Evolutionary conservation across 2,888 invertebrate genomes (phyloP).

Genomic region (Venustoraphidia nigricollis): DNA sequence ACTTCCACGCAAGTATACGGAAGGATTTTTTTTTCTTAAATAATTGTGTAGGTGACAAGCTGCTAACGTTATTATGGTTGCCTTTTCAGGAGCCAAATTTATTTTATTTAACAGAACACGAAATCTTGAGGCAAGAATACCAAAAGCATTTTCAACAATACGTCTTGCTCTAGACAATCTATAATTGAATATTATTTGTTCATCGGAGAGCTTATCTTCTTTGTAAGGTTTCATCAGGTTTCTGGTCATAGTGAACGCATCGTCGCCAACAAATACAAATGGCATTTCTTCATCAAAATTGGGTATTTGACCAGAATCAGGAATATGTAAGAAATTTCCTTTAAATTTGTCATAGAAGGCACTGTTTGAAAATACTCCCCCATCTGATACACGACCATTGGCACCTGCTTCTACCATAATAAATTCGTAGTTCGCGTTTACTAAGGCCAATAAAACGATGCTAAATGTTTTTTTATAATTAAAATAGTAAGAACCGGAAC

Average conservation of each 20-base stretch:
- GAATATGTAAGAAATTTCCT: too few relatives aligned
- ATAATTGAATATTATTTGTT: conserved; percentile 1
- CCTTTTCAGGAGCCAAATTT: neutral
- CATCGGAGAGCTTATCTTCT: neutral
- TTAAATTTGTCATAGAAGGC: too few relatives aligned
- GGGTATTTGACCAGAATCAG: too few relatives aligned
- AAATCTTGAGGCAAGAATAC: neutral
- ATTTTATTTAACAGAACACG: neutral
- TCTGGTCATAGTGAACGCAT: neutral
- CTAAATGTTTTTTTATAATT: too few relatives aligned
- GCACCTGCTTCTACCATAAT: too few relatives aligned
- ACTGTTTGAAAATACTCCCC: too few relatives aligned
- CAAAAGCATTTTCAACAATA: conserved; percentile 1
- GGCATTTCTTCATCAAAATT: too few relatives aligned
- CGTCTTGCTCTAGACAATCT: neutral
- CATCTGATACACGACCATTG: too few relatives aligned
- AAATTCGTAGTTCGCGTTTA: too few relatives aligned
- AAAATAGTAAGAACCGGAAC: too few relatives aligned
- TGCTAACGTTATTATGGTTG: neutral
- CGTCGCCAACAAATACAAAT: too few relatives aligned
- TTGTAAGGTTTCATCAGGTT: conserved; percentile 1
- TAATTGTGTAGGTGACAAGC: neutral
- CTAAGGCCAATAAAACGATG: too few relatives aligned
- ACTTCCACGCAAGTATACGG: neutral
- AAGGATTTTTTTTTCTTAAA: neutral